Percentiles rank a stretch among this genome's conserved stretches.
These are phyloP conservation scores for Phylloscopus trochiloides DNA, from an alignment of 2,113 vertebrate species.

Conservation along the genomic window DNA sequence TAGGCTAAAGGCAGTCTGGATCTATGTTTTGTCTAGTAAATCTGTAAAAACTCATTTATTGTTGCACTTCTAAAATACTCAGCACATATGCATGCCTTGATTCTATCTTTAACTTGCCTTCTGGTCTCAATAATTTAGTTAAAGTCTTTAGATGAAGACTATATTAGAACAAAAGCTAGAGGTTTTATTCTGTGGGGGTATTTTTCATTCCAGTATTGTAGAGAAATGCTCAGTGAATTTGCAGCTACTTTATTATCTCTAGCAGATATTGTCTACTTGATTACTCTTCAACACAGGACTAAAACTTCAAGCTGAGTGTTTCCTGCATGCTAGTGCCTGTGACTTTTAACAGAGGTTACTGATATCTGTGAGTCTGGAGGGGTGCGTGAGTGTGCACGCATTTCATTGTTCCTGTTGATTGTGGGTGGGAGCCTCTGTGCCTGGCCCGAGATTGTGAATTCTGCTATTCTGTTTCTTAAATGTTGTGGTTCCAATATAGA, in stretches of 20 bases:
- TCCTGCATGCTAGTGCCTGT: background rate
- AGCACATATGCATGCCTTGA: background rate
- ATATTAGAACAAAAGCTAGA: background rate
- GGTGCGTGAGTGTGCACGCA: accelerated
- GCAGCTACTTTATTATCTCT: background rate
- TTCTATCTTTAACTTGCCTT: background rate
- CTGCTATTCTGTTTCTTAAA: background rate
- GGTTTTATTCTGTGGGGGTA: background rate
- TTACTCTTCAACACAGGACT: background rate
- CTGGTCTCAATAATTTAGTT: background rate
- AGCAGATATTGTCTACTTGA: background rate
- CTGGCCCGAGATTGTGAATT: background rate
- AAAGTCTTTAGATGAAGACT: background rate
- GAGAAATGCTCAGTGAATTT: background rate
- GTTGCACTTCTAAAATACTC: background rate
- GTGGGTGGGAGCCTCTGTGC: background rate
- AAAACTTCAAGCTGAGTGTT: background rate
- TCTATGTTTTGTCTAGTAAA: background rate
- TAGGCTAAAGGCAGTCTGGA: too few relatives aligned
- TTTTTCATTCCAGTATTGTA: background rate
- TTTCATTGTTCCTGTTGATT: background rate
- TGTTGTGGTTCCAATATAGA: background rate
- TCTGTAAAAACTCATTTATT: background rate
- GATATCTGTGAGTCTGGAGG: background rate
- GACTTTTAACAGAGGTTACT: background rate